Conservation (phyloP, 2,888 invertebrate species). For the Dinocampus coccinellae region DNA sequence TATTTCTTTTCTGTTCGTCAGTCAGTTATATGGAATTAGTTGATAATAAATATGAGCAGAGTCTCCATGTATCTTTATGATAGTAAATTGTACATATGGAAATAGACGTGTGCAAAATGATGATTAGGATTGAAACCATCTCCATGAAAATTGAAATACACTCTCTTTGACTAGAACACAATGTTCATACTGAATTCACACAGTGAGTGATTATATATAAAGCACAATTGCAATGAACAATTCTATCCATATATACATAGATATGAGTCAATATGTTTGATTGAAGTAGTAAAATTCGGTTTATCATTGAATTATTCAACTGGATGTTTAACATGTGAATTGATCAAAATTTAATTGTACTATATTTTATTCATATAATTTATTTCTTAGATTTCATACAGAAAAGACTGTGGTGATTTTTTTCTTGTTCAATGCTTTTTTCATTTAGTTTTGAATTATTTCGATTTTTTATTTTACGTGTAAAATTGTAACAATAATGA, state of each 20-base stretch:
- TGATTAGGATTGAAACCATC: neutral
- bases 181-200: neutral
- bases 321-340: neutral
- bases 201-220: neutral
- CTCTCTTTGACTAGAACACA: neutral
- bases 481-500: slow-evolving; percentile 64
- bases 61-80: too few relatives aligned
- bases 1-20: too few relatives aligned
- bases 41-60: too few relatives aligned
- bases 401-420: neutral
- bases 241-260: neutral
- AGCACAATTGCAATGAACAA: neutral
- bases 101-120: neutral
- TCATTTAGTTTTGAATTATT: neutral
- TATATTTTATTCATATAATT: neutral
- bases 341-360: neutral
- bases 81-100: neutral
- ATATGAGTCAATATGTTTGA: neutral
- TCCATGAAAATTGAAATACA: neutral
- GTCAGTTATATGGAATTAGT: too few relatives aligned
- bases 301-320: neutral
- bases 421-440: neutral
- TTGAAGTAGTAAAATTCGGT: neutral
- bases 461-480: slow-evolving; percentile 34
- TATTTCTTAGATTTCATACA: neutral